Conservation (phyloP, 1,140 invertebrate species). For the Drosophila nigromelanica region DNA sequence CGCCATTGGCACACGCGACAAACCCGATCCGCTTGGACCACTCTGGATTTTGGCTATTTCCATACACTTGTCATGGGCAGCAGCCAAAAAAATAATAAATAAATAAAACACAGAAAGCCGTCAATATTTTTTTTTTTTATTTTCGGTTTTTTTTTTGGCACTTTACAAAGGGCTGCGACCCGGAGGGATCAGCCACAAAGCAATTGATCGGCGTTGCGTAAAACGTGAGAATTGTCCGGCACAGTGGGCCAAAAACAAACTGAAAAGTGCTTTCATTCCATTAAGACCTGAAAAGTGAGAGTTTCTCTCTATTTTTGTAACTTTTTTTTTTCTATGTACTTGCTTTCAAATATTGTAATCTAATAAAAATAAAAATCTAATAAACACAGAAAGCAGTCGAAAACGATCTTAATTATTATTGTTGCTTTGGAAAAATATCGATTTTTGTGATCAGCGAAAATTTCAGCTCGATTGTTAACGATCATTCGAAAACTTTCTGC, state of each 20-base stretch:
- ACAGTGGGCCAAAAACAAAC: constrained; percentile 30
- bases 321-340: not conserved
- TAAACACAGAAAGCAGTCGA: too few relatives aligned
- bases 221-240: constrained; percentile 54
- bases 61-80: constrained; percentile 63
- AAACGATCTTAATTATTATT: too few relatives aligned
- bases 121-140: constrained; percentile 27
- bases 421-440: too few relatives aligned
- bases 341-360: too few relatives aligned
- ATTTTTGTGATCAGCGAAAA: too few relatives aligned
- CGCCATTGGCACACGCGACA: constrained; percentile 47
- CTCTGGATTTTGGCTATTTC: constrained; percentile 47
- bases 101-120: constrained; percentile 15
- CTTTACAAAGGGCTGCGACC: constrained; percentile 48
- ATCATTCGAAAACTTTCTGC: too few relatives aligned
- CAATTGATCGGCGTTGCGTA: constrained; percentile 49
- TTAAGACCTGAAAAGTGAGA: not conserved
- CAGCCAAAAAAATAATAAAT: constrained; percentile 2
- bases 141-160: constrained; percentile 11
- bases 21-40: constrained; percentile 20
- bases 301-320: not conserved
- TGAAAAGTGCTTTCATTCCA: not conserved
- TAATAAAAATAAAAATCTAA: too few relatives aligned
- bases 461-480: too few relatives aligned
- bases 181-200: constrained; percentile 36